Base-by-base conservation (phyloP, 2,113 vertebrate genomes). In the Laterallus jamaicensis region DNA sequence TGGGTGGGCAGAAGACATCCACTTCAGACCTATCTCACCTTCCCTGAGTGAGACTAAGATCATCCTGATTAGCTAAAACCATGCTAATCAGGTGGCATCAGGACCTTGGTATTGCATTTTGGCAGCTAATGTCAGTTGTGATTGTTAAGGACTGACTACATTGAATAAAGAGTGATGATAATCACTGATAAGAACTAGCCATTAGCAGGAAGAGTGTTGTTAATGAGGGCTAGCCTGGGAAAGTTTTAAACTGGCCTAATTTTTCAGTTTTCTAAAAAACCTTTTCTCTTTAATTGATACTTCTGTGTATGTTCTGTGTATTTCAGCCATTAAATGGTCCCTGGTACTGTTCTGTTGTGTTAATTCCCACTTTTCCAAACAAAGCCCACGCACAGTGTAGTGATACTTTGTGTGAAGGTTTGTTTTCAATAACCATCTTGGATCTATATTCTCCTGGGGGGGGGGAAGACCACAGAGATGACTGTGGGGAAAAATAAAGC, bases 161-260 rank as follows among this genome's bases (percentile, higher is more conserved):
- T 80, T 54, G 39, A 86, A 69, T 39, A 56, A 2, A 39, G 19
- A 75, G 13, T 22, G 35, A 39, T 66, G 59, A 31, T 40, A 62
- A 76, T 62, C n/a, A 62, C 19, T 58, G 58, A 64, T 62, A 85
- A 86, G 71, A 95, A 62, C 7, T 58, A 90, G 14, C 26, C 7
- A n/a, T n/a, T 66, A 74, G 28, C 21, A 69, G 44, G 37, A 86
- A 82, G 15, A 18, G 5, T 26, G 8, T 68, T 68, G 32, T n/a
- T 91, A 92, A 82, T 76, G 58, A 44, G 5, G 89, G 39, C 31
- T 60, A 60, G 12, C 69, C 28, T 16, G 73, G 50, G 15, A 62
- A 88, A 88, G 37, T 66, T 90, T 73, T 31, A 85, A 85, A 85
- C 9, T 58, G 26, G 32, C 21, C 28, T 90, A 68, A 91, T 79